These are phyloP conservation scores for Microplitis manilae DNA, from an alignment of 2,888 invertebrate species.

Conservation along the genomic window DNA sequence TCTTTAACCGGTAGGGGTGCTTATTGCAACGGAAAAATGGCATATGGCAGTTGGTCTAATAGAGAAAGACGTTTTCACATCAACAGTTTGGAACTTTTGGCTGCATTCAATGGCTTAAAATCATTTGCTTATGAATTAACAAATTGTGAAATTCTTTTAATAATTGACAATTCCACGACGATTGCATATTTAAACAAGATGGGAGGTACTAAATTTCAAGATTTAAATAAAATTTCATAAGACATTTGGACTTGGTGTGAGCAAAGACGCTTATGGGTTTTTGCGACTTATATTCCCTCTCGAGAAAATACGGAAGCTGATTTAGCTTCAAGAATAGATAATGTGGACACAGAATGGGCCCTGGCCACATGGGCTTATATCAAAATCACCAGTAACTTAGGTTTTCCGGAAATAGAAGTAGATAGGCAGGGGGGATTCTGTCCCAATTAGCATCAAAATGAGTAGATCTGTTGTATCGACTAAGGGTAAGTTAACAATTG, in stretches of 20 bases:
- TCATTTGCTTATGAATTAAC: conserved; percentile 35
- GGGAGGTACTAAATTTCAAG: conserved; percentile 36
- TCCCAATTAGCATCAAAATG: too few species aligned
- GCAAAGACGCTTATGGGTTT: conserved; percentile 35
- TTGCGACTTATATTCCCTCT: too few species aligned
- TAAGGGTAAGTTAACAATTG: too few species aligned
- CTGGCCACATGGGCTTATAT: too few species aligned
- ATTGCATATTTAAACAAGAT: conserved; percentile 46
- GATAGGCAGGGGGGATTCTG: too few species aligned
- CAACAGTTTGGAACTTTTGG: conserved; percentile 36
- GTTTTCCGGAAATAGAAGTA: neutral
- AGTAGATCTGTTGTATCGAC: too few species aligned
- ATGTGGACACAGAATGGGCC: too few species aligned
- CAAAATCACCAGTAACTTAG: too few species aligned
- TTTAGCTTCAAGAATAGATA: too few species aligned
- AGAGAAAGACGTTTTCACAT: conserved; percentile 35
- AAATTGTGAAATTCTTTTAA: conserved; percentile 38
- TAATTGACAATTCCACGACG: conserved; percentile 43
- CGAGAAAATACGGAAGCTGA: too few species aligned
- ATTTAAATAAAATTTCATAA: conserved; percentile 34
- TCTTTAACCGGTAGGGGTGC: too few species aligned
- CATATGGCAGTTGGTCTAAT: conserved; percentile 26
- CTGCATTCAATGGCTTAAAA: conserved; percentile 41
- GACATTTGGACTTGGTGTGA: conserved; percentile 46
- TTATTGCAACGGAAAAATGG: neutral